phyloP scores from a whole-genome alignment of 2,888 invertebrate species.

The Sphinx pinastri region DNA sequence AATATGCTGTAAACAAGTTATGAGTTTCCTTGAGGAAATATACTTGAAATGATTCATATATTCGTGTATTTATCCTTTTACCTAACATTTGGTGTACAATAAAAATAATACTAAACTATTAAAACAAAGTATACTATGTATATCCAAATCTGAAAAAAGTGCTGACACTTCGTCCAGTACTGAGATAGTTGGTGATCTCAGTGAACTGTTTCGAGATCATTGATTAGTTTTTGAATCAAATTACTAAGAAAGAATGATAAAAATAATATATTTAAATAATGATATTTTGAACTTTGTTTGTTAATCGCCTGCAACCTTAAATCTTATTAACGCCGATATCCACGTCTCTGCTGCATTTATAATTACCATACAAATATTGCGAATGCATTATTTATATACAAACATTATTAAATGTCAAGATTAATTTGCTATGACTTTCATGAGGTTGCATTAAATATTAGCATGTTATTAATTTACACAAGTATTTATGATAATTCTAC shows the following conservation, averaged over 20 bases:
- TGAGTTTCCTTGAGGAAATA: neutral
- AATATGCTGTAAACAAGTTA: neutral
- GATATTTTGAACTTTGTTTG: no score
- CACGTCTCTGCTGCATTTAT: neutral
- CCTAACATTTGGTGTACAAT: no score
- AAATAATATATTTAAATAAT: no score
- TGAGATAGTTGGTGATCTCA: no score
- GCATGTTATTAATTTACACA: neutral
- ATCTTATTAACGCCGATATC: neutral
- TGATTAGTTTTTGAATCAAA: no score
- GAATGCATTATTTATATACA: constrained; percentile 10
- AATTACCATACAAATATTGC: neutral
- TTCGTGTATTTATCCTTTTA: neutral
- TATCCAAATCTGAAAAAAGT: no score
- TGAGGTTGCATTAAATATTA: neutral
- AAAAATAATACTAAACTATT: no score
- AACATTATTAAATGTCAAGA: neutral
- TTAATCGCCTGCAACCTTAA: no score
- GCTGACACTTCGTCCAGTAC: no score
- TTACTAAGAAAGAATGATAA: no score
- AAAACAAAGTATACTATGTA: no score
- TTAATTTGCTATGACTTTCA: neutral
- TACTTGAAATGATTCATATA: neutral
- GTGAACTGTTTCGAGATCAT: no score
- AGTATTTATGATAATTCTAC: neutral